These are phyloP conservation scores for Nibea albiflora DNA, from an alignment of 2,113 vertebrate species.

Conservation along the genomic window DNA sequence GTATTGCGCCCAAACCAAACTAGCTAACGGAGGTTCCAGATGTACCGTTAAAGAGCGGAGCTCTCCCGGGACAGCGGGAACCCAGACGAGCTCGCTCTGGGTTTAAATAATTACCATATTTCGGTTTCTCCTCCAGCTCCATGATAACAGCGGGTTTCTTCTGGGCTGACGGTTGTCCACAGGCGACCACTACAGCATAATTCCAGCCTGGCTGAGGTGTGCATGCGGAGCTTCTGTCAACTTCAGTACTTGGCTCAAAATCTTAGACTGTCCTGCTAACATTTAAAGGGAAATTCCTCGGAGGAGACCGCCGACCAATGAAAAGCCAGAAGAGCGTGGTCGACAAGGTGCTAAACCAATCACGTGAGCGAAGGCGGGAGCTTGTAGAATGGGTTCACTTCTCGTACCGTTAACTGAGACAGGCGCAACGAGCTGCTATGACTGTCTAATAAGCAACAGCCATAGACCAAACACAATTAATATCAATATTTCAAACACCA, in stretches of 20 bases:
- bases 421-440: background rate
- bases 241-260: slow-evolving; percentile 53
- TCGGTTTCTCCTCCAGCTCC: slow-evolving; percentile 77
- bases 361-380: background rate
- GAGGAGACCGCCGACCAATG: slow-evolving; percentile 53
- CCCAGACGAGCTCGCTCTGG: background rate
- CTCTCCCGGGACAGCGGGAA: slow-evolving; percentile 18
- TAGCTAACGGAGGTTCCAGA: background rate
- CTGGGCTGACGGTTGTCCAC: background rate
- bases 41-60: background rate
- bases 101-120: slow-evolving; percentile 77
- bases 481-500: background rate
- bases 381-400: background rate
- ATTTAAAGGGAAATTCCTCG: slow-evolving; percentile 41
- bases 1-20: background rate
- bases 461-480: background rate
- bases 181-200: slow-evolving; percentile 20
- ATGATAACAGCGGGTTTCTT: slow-evolving; percentile 52
- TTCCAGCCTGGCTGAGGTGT: background rate
- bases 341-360: slow-evolving; percentile 37
- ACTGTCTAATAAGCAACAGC: background rate
- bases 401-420: slow-evolving; percentile 39
- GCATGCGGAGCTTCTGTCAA: background rate
- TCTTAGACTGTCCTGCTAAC: slow-evolving; percentile 41
- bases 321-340: background rate